Conservation (phyloP, 2,797 vertebrate species). For the Pelobates cultripes region DNA sequence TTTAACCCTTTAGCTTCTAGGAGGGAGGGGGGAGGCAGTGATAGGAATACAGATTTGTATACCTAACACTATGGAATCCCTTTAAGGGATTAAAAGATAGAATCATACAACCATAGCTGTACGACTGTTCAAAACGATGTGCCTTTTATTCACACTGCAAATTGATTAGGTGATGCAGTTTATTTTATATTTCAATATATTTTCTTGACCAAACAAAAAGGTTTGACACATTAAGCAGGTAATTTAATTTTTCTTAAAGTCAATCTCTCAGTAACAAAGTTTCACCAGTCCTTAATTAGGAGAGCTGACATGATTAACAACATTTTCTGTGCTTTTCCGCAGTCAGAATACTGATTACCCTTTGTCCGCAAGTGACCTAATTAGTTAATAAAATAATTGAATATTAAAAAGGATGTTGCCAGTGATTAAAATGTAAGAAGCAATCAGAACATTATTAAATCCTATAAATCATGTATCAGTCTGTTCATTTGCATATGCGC, state of each 20-base stretch:
- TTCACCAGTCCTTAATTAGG: slow-evolving; percentile 42
- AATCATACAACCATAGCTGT: no score
- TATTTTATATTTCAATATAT: no score
- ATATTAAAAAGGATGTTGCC: slow-evolving; percentile 86
- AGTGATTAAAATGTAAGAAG: slow-evolving; percentile 86
- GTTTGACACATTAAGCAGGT: neutral
- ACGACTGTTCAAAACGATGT: no score
- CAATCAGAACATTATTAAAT: slow-evolving; percentile 85
- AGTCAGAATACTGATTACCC: slow-evolving; percentile 78
- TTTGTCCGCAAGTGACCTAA: slow-evolving; percentile 85
- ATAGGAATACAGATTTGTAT: no score
- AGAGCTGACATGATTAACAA: slow-evolving; percentile 40
- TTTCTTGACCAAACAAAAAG: no score
- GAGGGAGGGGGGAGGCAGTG: no score
- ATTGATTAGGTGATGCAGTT: no score
- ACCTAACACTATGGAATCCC: no score
- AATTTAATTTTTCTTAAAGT: neutral
- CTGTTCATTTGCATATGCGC: slow-evolving; percentile 84
- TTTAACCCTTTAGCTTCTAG: no score
- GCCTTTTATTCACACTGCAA: no score
- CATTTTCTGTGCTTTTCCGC: slow-evolving; percentile 74
- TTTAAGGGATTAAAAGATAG: no score
- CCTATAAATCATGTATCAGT: slow-evolving; percentile 84
- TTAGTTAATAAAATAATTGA: slow-evolving; percentile 88
- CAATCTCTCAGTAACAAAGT: slow-evolving; percentile 11